phyloP scores from a whole-genome alignment of 2,888 invertebrate species.

The Resseliella maxima region DNA sequence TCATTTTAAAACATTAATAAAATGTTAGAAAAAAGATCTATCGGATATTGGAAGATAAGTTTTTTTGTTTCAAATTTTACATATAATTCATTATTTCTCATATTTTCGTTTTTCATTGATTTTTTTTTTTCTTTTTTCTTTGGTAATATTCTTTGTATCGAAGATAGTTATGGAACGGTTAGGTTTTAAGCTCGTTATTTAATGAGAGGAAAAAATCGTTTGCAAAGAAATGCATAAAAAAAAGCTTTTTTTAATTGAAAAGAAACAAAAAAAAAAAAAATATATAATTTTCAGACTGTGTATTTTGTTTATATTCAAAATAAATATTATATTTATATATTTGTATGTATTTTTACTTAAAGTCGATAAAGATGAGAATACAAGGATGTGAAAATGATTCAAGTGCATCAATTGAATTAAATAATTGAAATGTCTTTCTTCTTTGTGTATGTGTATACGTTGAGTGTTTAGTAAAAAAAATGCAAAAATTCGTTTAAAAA shows the following conservation, averaged over 20 bases:
- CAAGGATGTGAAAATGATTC: not conserved
- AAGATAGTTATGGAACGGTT: constrained; percentile 31
- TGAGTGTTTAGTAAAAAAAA: too few relatives aligned
- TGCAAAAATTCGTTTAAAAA: too few relatives aligned
- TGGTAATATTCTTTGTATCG: not conserved
- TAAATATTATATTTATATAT: too few relatives aligned
- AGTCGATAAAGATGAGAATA: not conserved
- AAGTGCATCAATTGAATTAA: not conserved
- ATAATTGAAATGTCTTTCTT: constrained; percentile 2
- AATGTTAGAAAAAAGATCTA: not conserved
- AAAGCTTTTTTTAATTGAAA: too few relatives aligned
- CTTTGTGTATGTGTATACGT: not conserved
- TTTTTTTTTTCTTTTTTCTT: not conserved
- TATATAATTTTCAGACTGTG: too few relatives aligned
- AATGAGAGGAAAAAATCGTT: not conserved
- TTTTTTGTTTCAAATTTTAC: too few relatives aligned
- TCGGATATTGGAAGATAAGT: not conserved
- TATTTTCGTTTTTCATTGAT: not conserved
- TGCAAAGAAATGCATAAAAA: too few relatives aligned
- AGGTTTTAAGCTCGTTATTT: constrained; percentile 7
- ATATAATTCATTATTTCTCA: not conserved
- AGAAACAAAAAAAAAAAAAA: too few relatives aligned
- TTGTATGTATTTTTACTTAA: too few relatives aligned
- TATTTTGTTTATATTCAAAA: too few relatives aligned
- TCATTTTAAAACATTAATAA: constrained; percentile 22